Evolutionary conservation across 1,140 invertebrate genomes (phyloP).

Genomic region (Drosophila gunungcola): DNA sequence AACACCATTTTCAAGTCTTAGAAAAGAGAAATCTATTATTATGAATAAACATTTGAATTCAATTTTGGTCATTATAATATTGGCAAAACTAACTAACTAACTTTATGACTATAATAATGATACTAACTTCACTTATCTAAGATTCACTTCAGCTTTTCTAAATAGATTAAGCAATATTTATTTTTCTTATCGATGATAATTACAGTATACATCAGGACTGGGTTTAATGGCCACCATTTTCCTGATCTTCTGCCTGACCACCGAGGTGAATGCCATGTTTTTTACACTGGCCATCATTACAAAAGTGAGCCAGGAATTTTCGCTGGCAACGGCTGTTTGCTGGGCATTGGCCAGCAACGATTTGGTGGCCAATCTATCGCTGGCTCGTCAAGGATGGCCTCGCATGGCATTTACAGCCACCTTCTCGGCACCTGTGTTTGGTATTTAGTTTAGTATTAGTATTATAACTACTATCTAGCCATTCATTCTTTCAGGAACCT

Average conservation of each 20-base stretch:
- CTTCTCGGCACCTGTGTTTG: conserved; percentile 37
- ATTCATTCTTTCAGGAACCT: neutral
- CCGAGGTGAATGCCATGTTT: conserved; percentile 37
- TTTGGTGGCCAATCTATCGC: conserved; percentile 7
- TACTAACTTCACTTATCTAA: no score
- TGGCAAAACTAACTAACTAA: no score
- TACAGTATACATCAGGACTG: conserved; percentile 12
- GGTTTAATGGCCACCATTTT: conserved; percentile 8
- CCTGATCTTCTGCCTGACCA: conserved; percentile 13
- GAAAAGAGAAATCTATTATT: no score
- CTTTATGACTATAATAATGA: no score
- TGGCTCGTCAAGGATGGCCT: conserved; percentile 37
- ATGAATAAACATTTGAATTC: no score
- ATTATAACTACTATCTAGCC: neutral
- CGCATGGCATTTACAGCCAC: conserved; percentile 36
- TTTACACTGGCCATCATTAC: conserved; percentile 19
- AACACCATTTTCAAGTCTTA: no score
- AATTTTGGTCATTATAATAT: no score
- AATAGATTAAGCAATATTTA: no score
- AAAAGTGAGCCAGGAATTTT: conserved; percentile 10
- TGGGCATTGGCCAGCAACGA: conserved; percentile 3
- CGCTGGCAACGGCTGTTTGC: conserved; percentile 4
- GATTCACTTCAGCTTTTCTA: no score
- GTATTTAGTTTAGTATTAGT: neutral
- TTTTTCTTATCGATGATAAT: neutral